Evolutionary conservation across 2,797 vertebrate genomes (phyloP).

Genomic region (Artibeus jamaicensis): DNA sequence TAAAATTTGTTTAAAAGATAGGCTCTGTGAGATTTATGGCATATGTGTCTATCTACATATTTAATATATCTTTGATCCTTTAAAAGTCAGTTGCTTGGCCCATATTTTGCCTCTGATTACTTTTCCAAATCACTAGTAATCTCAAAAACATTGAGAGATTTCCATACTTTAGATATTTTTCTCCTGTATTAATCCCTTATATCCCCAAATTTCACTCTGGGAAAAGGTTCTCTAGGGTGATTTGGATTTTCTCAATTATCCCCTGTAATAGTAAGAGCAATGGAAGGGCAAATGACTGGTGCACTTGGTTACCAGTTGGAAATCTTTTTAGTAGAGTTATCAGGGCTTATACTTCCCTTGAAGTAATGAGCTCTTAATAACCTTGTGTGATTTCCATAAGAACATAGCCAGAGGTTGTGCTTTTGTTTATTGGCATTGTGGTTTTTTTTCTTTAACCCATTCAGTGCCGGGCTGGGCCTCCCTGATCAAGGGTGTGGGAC

Average conservation of each 20-base stretch:
- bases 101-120: conserved; percentile 79
- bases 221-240: conserved; percentile 77
- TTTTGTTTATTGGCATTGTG: background rate
- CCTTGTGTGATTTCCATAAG: conserved; percentile 46
- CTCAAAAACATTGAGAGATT: conserved; percentile 81
- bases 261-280: conserved; percentile 51
- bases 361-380: conserved; percentile 64
- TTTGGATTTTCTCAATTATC: conserved; percentile 67
- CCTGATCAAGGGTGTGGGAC: background rate
- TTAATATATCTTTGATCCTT: conserved; percentile 67
- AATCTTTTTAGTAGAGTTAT: conserved; percentile 65
- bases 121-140: conserved; percentile 83
- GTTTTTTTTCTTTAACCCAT: background rate
- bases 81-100: conserved; percentile 71
- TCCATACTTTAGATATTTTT: conserved; percentile 77
- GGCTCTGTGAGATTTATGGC: conserved; percentile 59
- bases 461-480: background rate
- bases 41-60: conserved; percentile 32
- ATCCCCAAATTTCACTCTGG: conserved; percentile 78
- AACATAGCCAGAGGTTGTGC: background rate
- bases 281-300: conserved; percentile 73
- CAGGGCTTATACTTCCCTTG: background rate
- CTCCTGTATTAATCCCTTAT: conserved; percentile 80
- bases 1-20: conserved; percentile 63
- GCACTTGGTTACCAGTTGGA: conserved; percentile 58